A percentile compares a stretch with the other conserved stretches of the same genome.
Evolutionary conservation across 2,888 invertebrate species (phyloP).

Genomic region (Limnephilus lunatus): DNA sequence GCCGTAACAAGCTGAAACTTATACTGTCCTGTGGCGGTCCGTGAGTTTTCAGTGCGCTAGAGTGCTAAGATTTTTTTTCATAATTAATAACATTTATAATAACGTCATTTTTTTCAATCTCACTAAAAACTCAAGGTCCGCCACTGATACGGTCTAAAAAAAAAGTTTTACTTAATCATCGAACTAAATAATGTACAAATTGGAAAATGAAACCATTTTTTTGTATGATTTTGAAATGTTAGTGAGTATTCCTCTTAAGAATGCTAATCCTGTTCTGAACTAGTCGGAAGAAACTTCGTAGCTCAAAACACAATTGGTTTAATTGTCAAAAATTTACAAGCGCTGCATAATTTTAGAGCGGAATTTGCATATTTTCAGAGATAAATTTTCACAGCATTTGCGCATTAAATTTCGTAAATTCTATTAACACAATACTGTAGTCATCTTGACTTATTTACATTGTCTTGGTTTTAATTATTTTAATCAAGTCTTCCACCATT

Average conservation of each 20-base stretch:
- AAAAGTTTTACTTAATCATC: too few relatives aligned
- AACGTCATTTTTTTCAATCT: too few relatives aligned
- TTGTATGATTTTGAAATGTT: not conserved
- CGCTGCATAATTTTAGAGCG: conserved; percentile 29
- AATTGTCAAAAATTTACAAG: conserved; percentile 35
- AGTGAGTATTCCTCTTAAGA: not conserved
- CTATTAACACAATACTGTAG: conserved; percentile 39
- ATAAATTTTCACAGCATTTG: conserved; percentile 45
- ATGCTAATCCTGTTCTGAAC: not conserved
- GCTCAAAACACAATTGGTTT: conserved; percentile 35
- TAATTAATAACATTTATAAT: too few relatives aligned
- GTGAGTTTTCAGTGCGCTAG: too few relatives aligned
- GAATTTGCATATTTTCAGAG: conserved; percentile 35
- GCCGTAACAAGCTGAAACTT: too few relatives aligned
- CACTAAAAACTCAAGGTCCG: too few relatives aligned
- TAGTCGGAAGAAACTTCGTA: conserved; percentile 6
- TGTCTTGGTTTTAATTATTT: conserved; percentile 49
- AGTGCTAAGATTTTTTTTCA: too few relatives aligned
- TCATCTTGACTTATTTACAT: conserved; percentile 44
- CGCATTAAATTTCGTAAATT: conserved; percentile 50
- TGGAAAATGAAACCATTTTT: too few relatives aligned
- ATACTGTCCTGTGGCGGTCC: too few relatives aligned
- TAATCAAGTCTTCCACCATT: conserved; percentile 56
- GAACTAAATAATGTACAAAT: not conserved
- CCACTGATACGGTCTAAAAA: too few relatives aligned